Conservation (phyloP, 2,113 vertebrate species). For the Casuarius casuarius region DNA sequence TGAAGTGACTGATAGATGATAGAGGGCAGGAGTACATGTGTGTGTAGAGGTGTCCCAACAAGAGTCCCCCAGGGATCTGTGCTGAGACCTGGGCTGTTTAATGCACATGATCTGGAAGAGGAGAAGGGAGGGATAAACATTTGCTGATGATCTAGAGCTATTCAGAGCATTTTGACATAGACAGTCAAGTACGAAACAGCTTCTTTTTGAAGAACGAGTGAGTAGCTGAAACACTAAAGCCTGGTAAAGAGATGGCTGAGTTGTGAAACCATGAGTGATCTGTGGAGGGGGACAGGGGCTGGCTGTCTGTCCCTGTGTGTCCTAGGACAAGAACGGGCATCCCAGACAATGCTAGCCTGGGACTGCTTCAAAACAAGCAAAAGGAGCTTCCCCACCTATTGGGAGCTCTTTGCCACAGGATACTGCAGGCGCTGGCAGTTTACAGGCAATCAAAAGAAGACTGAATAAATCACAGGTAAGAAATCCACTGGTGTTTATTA, state of each 20-base stretch:
- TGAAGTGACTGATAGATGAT: not conserved
- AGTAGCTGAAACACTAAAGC: not conserved
- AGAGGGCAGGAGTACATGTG: not conserved
- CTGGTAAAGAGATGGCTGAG: not conserved
- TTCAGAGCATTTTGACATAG: not conserved
- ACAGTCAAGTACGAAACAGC: not conserved
- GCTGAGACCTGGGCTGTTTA: not conserved
- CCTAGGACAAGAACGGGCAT: not conserved
- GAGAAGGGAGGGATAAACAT: too few species aligned
- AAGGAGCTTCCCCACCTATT: not conserved
- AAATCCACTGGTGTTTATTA: not conserved
- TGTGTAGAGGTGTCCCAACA: not conserved
- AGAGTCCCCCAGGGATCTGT: not conserved
- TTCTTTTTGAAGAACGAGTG: not conserved
- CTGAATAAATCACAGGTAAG: not conserved
- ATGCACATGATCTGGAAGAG: not conserved
- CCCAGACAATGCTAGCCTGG: not conserved
- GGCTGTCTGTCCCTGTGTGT: not conserved
- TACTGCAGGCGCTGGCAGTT: not conserved
- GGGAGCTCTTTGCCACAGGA: not conserved
- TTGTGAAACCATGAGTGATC: not conserved
- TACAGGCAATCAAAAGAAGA: not conserved
- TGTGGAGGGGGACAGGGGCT: not conserved
- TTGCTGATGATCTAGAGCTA: not conserved
- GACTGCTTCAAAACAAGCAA: not conserved